Evolutionary conservation across 2,113 vertebrate species (phyloP).

Genomic region (Salminus brasiliensis): DNA sequence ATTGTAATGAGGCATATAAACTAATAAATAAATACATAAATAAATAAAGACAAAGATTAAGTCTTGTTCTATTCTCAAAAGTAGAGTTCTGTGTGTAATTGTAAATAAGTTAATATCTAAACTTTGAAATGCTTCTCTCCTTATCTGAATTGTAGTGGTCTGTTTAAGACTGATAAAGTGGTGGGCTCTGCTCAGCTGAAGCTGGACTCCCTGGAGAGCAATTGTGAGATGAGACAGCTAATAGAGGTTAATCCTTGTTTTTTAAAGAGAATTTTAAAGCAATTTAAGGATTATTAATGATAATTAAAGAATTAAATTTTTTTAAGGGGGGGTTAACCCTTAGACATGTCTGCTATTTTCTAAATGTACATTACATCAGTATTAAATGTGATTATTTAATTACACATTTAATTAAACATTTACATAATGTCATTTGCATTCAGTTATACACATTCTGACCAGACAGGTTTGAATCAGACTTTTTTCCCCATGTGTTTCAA

Average conservation of each 20-base stretch:
- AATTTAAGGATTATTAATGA: too few relatives aligned
- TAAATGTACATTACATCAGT: not conserved
- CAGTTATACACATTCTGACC: not conserved
- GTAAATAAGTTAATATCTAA: too few relatives aligned
- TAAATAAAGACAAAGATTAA: not conserved
- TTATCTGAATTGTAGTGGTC: conserved; percentile 63
- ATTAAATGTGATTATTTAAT: not conserved
- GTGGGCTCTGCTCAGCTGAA: conserved; percentile 75
- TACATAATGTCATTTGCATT: not conserved
- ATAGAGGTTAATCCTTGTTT: conserved; percentile 67
- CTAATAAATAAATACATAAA: too few relatives aligned
- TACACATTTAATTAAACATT: not conserved
- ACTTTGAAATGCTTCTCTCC: too few relatives aligned
- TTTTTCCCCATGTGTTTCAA: too few relatives aligned
- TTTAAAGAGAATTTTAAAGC: not conserved
- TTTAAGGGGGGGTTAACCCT: not conserved
- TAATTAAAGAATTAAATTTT: too few relatives aligned
- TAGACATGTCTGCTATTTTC: not conserved
- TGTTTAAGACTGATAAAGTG: conserved; percentile 76
- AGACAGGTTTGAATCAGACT: too few relatives aligned
- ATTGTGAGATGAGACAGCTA: conserved; percentile 74
- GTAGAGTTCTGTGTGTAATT: not conserved
- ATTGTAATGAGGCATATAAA: too few relatives aligned
- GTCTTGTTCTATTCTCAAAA: not conserved
- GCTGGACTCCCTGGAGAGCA: conserved; percentile 70